Evolutionary conservation across 2,888 invertebrate genomes (phyloP).

Genomic region (Acanthosepion lycidas): DNA sequence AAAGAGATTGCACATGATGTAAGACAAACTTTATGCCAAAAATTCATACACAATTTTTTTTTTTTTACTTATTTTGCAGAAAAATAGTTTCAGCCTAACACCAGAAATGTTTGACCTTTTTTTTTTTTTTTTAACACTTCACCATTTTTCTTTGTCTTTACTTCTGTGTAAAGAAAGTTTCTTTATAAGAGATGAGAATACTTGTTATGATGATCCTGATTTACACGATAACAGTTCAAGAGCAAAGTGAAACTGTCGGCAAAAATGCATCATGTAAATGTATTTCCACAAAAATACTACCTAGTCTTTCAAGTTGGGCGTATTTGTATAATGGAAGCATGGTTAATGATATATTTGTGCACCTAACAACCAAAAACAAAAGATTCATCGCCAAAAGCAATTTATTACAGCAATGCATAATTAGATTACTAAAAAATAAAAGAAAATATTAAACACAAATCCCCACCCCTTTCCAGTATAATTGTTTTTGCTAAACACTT

Average conservation of each 20-base stretch:
- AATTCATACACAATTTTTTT: no score
- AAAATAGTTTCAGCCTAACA: not conserved
- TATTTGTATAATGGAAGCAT: not conserved
- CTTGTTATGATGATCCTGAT: not conserved
- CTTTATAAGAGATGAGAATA: not conserved
- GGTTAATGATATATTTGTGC: not conserved
- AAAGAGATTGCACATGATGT: no score
- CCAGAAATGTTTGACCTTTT: not conserved
- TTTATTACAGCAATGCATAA: slow-evolving; percentile 12
- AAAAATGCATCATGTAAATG: not conserved
- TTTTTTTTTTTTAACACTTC: not conserved
- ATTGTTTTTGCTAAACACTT: not conserved
- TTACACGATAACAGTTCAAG: not conserved
- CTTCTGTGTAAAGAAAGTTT: not conserved
- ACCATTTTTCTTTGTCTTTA: not conserved
- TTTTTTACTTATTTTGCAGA: not conserved
- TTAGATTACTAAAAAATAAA: not conserved
- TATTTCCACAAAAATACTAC: not conserved
- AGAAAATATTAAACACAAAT: no score
- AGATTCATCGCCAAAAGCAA: not conserved
- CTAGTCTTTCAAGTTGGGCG: not conserved
- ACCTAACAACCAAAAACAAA: not conserved
- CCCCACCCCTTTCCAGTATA: no score
- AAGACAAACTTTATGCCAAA: no score
- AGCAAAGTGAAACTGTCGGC: not conserved